These are phyloP conservation scores for Aleiodes alternator DNA, from an alignment of 2,888 invertebrate genomes.

Conservation along the genomic window DNA sequence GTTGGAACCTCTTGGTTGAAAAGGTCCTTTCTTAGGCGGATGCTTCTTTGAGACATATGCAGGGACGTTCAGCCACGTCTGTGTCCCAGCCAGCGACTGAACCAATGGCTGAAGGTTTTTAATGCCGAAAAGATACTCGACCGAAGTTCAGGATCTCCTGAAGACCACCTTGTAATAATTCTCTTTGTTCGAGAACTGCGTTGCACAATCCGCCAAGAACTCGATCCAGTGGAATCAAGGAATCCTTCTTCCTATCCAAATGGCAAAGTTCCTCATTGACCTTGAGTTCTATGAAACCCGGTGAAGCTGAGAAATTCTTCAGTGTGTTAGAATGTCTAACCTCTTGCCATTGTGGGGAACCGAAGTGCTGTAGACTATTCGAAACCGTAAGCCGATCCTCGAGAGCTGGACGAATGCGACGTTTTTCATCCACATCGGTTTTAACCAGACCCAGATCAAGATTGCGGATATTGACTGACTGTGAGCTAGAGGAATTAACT, in stretches of 20 bases:
- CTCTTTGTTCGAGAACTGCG: conserved; percentile 47
- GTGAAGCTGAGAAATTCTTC: conserved; percentile 47
- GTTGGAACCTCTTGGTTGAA: not conserved
- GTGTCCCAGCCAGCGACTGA: conserved; percentile 50
- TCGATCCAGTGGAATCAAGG: conserved; percentile 38
- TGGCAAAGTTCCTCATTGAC: conserved; percentile 58
- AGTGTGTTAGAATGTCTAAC: conserved; percentile 48
- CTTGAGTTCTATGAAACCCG: conserved; percentile 48
- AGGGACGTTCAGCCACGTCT: conserved; percentile 50
- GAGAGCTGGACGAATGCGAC: conserved; percentile 30
- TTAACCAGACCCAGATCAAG: not conserved
- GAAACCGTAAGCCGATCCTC: conserved; percentile 34
- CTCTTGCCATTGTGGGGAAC: conserved; percentile 48
- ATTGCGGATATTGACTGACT: too few relatives aligned
- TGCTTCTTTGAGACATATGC: conserved; percentile 31
- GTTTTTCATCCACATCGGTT: conserved; percentile 36
- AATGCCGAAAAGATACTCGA: conserved; percentile 47
- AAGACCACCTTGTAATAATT: conserved; percentile 37
- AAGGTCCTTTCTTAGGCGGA: not conserved
- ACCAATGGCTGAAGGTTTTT: conserved; percentile 44
- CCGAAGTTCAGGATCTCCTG: conserved; percentile 45
- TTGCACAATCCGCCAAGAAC: conserved; percentile 44
- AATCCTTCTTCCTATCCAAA: conserved; percentile 43
- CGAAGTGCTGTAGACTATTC: conserved; percentile 46
- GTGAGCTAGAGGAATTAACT: too few relatives aligned